Percentiles rank a stretch among this genome's conserved stretches.
phyloP scores from a whole-genome alignment of 2,797 vertebrate genomes.

The Glyptemys insculpta region DNA sequence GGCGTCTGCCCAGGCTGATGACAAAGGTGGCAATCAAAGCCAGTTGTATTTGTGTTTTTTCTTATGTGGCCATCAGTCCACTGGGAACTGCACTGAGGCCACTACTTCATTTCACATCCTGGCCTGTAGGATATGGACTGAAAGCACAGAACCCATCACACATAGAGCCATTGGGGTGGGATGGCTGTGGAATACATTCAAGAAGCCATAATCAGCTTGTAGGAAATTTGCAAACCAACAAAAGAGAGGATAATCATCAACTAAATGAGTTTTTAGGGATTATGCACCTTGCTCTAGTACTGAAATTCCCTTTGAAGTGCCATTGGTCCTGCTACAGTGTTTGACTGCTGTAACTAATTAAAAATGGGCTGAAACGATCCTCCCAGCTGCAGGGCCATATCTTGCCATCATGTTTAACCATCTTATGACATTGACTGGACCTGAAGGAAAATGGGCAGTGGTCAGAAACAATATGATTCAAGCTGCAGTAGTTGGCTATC shows the following conservation, averaged over 20 bases:
- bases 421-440: background rate
- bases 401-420: conserved; percentile 28
- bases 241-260: conserved; percentile 40
- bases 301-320: background rate
- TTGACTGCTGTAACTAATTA: conserved; percentile 56
- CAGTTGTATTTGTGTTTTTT: background rate
- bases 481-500: background rate
- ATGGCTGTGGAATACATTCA: background rate
- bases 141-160: background rate
- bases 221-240: background rate
- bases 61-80: background rate
- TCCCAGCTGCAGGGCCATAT: conserved; percentile 55
- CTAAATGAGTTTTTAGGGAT: conserved; percentile 1
- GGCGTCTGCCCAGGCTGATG: background rate
- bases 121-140: background rate
- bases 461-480: background rate
- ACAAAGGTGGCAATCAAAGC: background rate
- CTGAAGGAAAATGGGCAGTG: background rate
- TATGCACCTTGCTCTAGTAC: conserved; percentile 33
- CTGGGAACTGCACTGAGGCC: background rate
- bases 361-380: conserved; percentile 47
- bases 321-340: background rate
- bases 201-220: background rate
- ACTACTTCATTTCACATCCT: background rate
- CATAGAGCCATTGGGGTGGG: background rate